Evolutionary conservation across 2,797 vertebrate species (phyloP).

Genomic region (Phalloptychus januarius): DNA sequence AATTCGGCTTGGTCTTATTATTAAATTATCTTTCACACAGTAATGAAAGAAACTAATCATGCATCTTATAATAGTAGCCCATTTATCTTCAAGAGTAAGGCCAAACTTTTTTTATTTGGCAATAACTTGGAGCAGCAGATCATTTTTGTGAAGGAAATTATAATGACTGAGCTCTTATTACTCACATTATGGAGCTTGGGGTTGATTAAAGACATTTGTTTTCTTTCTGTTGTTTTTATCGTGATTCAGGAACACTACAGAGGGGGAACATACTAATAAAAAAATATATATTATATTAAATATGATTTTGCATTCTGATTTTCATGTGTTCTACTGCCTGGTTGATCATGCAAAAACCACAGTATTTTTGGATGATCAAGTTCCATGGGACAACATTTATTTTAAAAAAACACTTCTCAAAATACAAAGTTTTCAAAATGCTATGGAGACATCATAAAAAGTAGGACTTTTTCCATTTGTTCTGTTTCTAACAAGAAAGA

Average conservation of each 20-base stretch:
- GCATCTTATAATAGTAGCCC: conserved; percentile 58
- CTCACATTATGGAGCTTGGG: conserved; percentile 6
- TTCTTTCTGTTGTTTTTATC: conserved; percentile 1
- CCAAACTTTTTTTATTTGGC: conserved; percentile 40
- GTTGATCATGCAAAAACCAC: conserved; percentile 7
- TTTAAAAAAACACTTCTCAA: background rate
- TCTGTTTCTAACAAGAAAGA: background rate
- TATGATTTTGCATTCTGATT: conserved; percentile 30
- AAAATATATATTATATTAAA: conserved; percentile 15
- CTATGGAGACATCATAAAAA: background rate
- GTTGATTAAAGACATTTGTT: background rate
- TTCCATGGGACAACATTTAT: background rate
- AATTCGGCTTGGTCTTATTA: conserved; percentile 43
- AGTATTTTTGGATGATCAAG: conserved; percentile 8
- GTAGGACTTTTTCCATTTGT: background rate
- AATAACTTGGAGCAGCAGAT: conserved; percentile 36
- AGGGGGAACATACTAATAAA: conserved; percentile 1
- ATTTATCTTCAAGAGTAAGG: conserved; percentile 45
- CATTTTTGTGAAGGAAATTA: conserved; percentile 26
- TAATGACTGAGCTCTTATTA: conserved; percentile 27
- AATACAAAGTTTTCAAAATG: background rate
- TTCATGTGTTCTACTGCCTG: conserved; percentile 21
- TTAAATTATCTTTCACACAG: conserved; percentile 56
- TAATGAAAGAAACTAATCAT: conserved; percentile 54
- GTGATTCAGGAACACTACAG: conserved; percentile 4